Base-by-base conservation (phyloP, 2,113 vertebrate species). In the Podocnemis expansa region DNA sequence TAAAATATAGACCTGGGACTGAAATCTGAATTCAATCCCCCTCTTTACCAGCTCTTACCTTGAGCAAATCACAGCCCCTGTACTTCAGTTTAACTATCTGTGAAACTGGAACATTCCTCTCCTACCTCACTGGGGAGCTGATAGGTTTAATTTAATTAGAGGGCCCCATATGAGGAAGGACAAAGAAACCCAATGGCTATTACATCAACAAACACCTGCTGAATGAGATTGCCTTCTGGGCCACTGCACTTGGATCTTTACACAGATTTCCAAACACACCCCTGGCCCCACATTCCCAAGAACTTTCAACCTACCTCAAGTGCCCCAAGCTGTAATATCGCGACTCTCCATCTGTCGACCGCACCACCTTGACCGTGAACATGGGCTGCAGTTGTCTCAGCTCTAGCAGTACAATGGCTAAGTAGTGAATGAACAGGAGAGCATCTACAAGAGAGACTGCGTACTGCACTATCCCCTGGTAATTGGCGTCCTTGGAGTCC, bases 401-500 rank as follows among this genome's bases (percentile, higher is more conserved):
- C 97, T 99, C 99, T 96, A 99, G 98, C 97, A 99, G 97, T 91
- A 99, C 98, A 0, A 99, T 98, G 16, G 99, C 99, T 97, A 99
- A 97, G 97, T 99, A 99, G 90, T 99, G 99, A 91, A 99, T 99
- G 96, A 99, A 99, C 89, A 99, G 98, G 89, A 99, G 98, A 3
- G 99, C 99, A 5, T 99, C 99, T 98, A 99, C 99, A 6, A 99
- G 98, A 16, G 99, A 99, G 93, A 99, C 99, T 0, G 99, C 98
- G 1, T 99, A 99, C 97, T 99, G 99, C 95, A 99, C 99, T 8
- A 99, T 99, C 11, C 99, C 99, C 55, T 99, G 99, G 97, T 99
- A 99, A 96, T 99, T 99, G 84, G 98, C 98, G 94, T 99, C 99
- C 98, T 99, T 98, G 0, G 98, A 98, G 89, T 99, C 99, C 79